Evolutionary conservation across 2,113 vertebrate species (phyloP), one percentile per base, ranked within the genome.

Genomic region (Notothenia coriiceps): DNA sequence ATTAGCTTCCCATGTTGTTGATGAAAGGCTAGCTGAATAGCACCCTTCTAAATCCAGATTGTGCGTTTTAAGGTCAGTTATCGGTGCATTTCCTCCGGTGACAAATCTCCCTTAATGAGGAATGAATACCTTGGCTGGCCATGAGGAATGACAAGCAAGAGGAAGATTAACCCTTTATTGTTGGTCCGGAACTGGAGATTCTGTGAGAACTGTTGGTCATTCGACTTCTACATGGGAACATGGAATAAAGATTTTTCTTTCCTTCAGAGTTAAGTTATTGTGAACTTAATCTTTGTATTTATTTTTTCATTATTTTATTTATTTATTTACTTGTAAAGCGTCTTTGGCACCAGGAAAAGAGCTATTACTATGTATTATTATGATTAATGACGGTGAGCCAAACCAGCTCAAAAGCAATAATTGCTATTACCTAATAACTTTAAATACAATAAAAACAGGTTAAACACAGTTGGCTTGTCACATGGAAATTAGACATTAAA

Each of bases 51-150:
- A 55, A 1, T 0, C 61, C 47, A 70, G 18, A 13, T 63, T 82
- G 54, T 47, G 9, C 6, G 2, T 56, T 63, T 80, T 43, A 56
- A 62, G 46, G 47, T 83, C 66, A 73, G 12, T 0, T 54, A 77
- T 86, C 43, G 22, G 40, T 67, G 40, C 11, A 0, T 63, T 44
- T 84, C 60, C 18, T 52, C 56, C 44, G 7, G 89, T 87, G 90
- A 83, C 88, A 92, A 93, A 95, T 94, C 91, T 90, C 87, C 87
- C 88, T 86, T 94, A 94, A 95, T 94, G 91, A 94, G 90, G 84
- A 90, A 92, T 94, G 93, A 92, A 92, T 92, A 79, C 88, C 64
- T 67, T 89, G 83, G 85, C 91, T 73, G 69, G 79, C 78, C 84
- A 83, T 82, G 82, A 89, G 90, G 86, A 90, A 87, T 86, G 85